Evolutionary conservation across 2,888 invertebrate genomes (phyloP), one percentile per base, ranked within the genome.

Genomic region (Deroplatys truncata): DNA sequence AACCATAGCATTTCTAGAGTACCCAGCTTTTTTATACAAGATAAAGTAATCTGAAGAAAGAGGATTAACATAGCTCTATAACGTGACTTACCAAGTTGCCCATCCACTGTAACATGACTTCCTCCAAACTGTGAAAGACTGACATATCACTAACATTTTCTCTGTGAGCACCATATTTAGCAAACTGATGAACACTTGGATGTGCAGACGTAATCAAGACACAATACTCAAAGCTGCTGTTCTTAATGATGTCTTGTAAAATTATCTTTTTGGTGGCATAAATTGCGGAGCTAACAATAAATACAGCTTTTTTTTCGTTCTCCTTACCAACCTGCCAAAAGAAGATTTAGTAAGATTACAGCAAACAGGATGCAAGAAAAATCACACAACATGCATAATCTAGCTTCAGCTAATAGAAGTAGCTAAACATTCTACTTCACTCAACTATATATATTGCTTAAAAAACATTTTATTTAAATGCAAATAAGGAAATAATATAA

Each of bases 151-250:
- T 94, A 91, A 91, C 92, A 86, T 92, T 93, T 84, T 92, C 92
- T 31, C 91, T 91, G 28, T 82, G 90, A 93, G 93, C 90, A 91
- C 91, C 89, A 92, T 93, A 91, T 91, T 93, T 90, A 93, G 95
- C 92, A 90, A 95, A 93, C 87, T 94, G 94, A 84, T 96, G 94
- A 72, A 95, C 93, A 88, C 94, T 94, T 35, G 95, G 92, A 91
- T 95, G 95, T 2, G 95, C 94, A 35, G 95, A 94, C 28, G 95
- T 95, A 91, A 96, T 93, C 4, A 96, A 93, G 9, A 95, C 94
- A 90, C 96, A 96, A 92, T 95, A 95, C 15, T 95, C 94, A 90
- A 96, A 95, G 83, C 94, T 93, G 93, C 96, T 96, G 91, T 94
- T 94, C 10, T 93, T 93, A 72, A 96, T 94, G 35, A 96, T 95